A percentile compares a stretch with the other conserved stretches of the same genome.
Conservation (phyloP, 2,888 invertebrate species). For the Drosophila recens region DNA sequence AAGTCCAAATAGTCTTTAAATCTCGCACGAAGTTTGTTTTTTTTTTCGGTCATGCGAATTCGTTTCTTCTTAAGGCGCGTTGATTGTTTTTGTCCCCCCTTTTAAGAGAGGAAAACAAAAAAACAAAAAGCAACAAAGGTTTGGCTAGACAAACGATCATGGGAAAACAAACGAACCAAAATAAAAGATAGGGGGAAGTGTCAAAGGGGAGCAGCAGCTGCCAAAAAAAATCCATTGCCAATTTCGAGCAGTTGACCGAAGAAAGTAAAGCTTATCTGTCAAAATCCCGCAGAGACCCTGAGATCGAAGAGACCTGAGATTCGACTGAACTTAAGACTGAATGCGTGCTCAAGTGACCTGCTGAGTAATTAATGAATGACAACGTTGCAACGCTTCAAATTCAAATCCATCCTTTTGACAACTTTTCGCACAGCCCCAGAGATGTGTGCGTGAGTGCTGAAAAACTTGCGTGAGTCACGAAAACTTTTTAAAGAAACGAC, state of each 20-base stretch:
- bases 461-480: neutral
- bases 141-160: constrained; percentile 74
- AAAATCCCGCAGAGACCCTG: constrained; percentile 53
- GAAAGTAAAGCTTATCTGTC: constrained; percentile 62
- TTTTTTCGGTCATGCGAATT: constrained; percentile 71
- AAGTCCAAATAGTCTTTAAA: constrained; percentile 60
- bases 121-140: constrained; percentile 27
- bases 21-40: constrained; percentile 54
- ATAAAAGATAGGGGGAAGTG: neutral
- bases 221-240: constrained; percentile 66
- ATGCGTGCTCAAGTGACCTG: constrained; percentile 75
- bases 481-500: too few relatives aligned
- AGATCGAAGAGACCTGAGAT: neutral
- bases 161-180: constrained; percentile 60
- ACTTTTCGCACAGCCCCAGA: constrained; percentile 9
- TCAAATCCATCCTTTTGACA: constrained; percentile 46
- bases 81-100: constrained; percentile 70
- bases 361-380: constrained; percentile 78
- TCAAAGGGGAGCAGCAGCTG: constrained; percentile 15
- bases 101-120: constrained; percentile 13
- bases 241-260: constrained; percentile 64
- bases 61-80: constrained; percentile 68
- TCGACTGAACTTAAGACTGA: neutral
- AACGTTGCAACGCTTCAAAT: constrained; percentile 32
- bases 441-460: constrained; percentile 11